A percentile compares a stretch with the other conserved stretches of the same genome.
These are phyloP conservation scores for Emmelina monodactyla DNA, from an alignment of 2,888 invertebrate species.

Conservation along the genomic window DNA sequence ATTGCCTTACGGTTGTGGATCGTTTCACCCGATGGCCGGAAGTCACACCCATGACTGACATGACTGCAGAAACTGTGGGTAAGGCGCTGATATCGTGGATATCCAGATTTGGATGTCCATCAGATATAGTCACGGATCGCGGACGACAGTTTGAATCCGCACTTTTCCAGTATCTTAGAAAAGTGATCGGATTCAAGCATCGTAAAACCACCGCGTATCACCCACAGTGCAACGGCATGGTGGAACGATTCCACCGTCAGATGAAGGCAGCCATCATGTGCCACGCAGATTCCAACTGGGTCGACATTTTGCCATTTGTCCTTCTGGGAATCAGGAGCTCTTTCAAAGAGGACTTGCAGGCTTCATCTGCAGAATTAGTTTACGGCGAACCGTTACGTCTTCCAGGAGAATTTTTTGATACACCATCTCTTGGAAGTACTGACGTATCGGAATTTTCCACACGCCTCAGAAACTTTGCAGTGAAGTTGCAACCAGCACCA, in stretches of 20 bases:
- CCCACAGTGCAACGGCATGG: constrained; percentile 17
- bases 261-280: constrained; percentile 22
- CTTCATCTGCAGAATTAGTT: constrained; percentile 15
- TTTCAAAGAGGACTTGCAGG: constrained; percentile 13
- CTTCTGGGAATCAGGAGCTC: constrained; percentile 16
- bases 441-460: constrained; percentile 2
- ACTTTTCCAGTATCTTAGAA: constrained; percentile 13
- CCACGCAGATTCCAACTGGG: constrained; percentile 14
- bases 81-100: constrained; percentile 34
- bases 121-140: constrained; percentile 17
- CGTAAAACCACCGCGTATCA: constrained; percentile 18
- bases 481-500: neutral
- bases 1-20: constrained; percentile 20
- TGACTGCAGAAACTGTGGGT: constrained; percentile 28
- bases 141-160: constrained; percentile 23
- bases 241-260: constrained; percentile 15
- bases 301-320: constrained; percentile 11
- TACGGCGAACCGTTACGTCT: constrained; percentile 17
- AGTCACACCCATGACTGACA: constrained; percentile 25
- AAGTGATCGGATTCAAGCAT: constrained; percentile 9
- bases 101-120: constrained; percentile 33
- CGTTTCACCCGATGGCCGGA: constrained; percentile 32
- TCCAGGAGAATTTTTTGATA: constrained; percentile 13
- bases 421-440: neutral
- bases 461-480: neutral